These are phyloP conservation scores for Agriopis aurantiaria DNA, from an alignment of 2,888 invertebrate species.

Conservation along the genomic window DNA sequence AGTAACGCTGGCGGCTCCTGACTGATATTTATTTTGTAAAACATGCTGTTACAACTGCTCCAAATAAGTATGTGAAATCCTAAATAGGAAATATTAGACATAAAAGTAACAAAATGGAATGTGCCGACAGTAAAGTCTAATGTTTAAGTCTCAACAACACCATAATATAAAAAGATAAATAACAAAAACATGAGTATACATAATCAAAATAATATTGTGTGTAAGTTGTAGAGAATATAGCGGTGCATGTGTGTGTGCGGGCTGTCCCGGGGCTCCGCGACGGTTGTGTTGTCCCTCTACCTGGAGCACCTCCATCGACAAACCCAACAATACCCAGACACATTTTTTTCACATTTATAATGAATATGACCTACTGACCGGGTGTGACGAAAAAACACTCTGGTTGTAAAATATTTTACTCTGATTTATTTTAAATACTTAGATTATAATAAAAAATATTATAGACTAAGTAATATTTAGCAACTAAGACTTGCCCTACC, in stretches of 20 bases:
- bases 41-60: too few species aligned
- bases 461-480: conserved; percentile 77
- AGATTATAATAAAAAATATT: conserved; percentile 81
- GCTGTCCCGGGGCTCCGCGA: conserved; percentile 19
- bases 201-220: background rate
- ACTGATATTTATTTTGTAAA: too few species aligned
- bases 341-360: conserved; percentile 51
- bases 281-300: conserved; percentile 33
- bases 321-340: conserved; percentile 52
- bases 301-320: conserved; percentile 55
- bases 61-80: background rate
- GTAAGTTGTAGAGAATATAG: conserved; percentile 22
- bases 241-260: background rate
- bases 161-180: background rate
- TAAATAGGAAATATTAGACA: background rate
- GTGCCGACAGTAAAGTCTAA: background rate
- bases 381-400: conserved; percentile 75
- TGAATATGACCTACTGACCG: conserved; percentile 64
- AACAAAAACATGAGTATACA: background rate
- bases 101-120: background rate
- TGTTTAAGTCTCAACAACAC: background rate
- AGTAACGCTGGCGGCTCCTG: too few species aligned
- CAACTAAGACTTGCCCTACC: conserved; percentile 58
- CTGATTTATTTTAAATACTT: conserved; percentile 82
- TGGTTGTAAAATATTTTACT: conserved; percentile 78